phyloP scores from a whole-genome alignment of 2,113 vertebrate genomes.

The Callipepla squamata region DNA sequence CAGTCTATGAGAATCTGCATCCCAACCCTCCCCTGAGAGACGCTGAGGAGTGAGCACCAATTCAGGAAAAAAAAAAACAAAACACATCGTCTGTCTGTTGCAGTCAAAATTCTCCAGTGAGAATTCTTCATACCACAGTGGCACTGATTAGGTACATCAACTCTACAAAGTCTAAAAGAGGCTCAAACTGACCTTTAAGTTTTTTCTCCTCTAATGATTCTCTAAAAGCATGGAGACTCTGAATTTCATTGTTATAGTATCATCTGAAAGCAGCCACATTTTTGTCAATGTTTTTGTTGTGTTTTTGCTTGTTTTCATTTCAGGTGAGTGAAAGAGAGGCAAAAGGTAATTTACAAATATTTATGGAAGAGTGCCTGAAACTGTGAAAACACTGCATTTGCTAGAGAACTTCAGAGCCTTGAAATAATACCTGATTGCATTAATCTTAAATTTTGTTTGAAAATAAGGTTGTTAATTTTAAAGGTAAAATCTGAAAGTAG shows the following conservation, averaged over 20 bases:
- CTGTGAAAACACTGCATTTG: conserved; percentile 54
- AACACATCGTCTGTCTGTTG: neutral
- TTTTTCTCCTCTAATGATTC: conserved; percentile 1
- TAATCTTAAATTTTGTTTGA: conserved; percentile 67
- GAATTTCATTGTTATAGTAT: conserved; percentile 8
- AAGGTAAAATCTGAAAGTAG: conserved; percentile 61
- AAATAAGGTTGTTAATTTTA: conserved; percentile 65
- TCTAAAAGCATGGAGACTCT: neutral
- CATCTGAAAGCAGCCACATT: conserved; percentile 12
- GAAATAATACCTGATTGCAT: conserved; percentile 62
- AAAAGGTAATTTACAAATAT: conserved; percentile 46
- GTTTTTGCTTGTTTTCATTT: neutral
- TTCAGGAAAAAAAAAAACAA: neutral
- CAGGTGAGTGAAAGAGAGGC: neutral
- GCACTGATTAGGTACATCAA: neutral
- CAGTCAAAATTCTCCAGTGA: neutral
- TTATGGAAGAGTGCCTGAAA: conserved; percentile 49
- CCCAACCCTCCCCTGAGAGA: neutral
- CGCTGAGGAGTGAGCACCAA: neutral
- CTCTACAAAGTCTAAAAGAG: neutral
- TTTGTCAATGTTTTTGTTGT: neutral
- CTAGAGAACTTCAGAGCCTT: conserved; percentile 57
- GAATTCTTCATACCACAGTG: neutral
- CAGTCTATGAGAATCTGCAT: neutral
- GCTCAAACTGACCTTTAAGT: neutral